Conservation (phyloP, 1,140 invertebrate species). For the Platyscapa corneri region DNA sequence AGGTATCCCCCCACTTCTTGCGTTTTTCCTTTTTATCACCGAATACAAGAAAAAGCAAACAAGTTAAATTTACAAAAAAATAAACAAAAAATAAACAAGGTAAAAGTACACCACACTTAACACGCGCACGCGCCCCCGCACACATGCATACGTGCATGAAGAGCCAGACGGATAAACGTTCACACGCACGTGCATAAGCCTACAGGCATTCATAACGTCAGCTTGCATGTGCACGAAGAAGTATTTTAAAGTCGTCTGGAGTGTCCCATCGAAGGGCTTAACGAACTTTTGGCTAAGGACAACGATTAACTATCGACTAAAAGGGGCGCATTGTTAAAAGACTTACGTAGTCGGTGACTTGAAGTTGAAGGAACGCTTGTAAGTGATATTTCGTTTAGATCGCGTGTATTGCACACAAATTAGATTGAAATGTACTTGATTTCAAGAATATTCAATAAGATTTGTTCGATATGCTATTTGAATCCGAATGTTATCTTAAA, state of each 20-base stretch:
- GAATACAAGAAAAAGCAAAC: constrained; percentile 4
- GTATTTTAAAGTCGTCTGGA: constrained; percentile 19
- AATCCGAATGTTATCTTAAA: background rate
- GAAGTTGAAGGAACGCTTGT: background rate
- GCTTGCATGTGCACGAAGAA: background rate
- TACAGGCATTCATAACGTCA: background rate
- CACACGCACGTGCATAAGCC: no score
- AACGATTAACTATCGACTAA: background rate
- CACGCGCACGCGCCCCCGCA: background rate
- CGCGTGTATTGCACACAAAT: background rate
- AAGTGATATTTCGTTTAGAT: background rate
- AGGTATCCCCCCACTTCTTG: constrained; percentile 58
- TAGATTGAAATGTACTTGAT: background rate
- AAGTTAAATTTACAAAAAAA: background rate
- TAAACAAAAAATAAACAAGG: background rate
- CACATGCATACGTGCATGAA: background rate
- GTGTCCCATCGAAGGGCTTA: background rate
- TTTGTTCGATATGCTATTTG: background rate
- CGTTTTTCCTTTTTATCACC: constrained; percentile 63
- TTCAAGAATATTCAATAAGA: background rate
- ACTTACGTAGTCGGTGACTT: background rate
- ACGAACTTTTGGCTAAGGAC: background rate
- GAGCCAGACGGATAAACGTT: no score
- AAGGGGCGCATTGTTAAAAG: background rate
- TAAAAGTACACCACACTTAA: background rate